phyloP scores from a whole-genome alignment of 2,888 invertebrate genomes.

The Mantis religiosa region DNA sequence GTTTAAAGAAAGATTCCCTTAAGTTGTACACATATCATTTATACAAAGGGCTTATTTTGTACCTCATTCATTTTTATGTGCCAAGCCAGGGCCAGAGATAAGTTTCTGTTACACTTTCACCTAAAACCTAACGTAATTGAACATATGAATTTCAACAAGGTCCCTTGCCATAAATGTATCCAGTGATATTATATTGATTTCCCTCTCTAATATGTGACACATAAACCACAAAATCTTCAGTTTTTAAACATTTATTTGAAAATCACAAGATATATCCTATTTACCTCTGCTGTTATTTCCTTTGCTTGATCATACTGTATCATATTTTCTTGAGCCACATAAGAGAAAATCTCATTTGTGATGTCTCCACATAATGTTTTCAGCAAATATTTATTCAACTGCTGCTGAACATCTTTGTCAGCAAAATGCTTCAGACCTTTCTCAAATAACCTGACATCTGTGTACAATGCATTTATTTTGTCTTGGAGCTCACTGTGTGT shows the following conservation, averaged over 20 bases:
- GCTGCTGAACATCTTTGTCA: conserved; percentile 54
- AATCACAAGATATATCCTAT: neutral
- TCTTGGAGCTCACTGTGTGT: conserved; percentile 79
- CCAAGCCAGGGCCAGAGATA: no score
- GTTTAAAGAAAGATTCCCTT: no score
- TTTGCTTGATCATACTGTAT: conserved; percentile 36
- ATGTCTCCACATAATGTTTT: conserved; percentile 82
- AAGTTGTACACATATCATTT: no score
- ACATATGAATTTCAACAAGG: no score
- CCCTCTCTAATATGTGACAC: no score
- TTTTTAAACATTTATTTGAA: neutral
- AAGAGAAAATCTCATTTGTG: conserved; percentile 70
- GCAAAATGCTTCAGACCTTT: conserved; percentile 60
- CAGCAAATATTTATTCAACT: conserved; percentile 75
- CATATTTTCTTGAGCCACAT: conserved; percentile 70
- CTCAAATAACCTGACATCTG: conserved; percentile 74
- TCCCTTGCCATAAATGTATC: no score
- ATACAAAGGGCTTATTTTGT: no score
- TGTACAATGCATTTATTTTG: conserved; percentile 69
- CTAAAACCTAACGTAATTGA: no score
- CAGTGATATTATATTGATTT: no score
- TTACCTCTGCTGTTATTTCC: conserved; percentile 44
- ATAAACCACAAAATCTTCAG: no score
- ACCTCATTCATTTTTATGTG: no score
- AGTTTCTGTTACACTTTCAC: no score